Base-by-base conservation (phyloP, 2,888 invertebrate species). In the Plagodis dolabraria region DNA sequence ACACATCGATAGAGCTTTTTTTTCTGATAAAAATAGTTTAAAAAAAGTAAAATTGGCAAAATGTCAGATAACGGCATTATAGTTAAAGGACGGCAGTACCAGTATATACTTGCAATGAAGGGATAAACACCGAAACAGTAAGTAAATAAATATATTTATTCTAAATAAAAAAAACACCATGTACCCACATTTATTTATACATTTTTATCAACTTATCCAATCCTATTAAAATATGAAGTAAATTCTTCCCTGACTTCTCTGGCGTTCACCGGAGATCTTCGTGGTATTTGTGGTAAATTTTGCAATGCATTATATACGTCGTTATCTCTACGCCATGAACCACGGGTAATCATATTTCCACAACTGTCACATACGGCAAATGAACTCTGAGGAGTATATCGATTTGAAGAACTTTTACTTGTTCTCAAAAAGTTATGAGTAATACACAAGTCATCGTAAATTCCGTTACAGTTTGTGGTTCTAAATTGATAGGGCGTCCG, bases 371-470 rank as follows among this genome's bases (percentile, higher is more conserved):
- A 66, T 57, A 48, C 60, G 49, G 75, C 74, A 53, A 73, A 67
- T 53, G 69, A 56, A 47, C 75, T 64, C 33, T 56, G 70, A 64
- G 69, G 69, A 50, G 62, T 68, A 64, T 64, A 64, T 58, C 61
- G 22, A 33, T 36, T 33, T 48, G 65, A 22, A 10, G 65, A 65
- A 47, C 22, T 65, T 64, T 48, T 60, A 47, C 42, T 65, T 61
- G 35, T 58, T 53, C 64, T 55, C 2, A 68, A 40, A 61, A 61
- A 71, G 63, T 72, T 72, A 57, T 80, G 77, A n/a, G n/a, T n/a
- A n/a, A n/a, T n/a, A 75, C 60, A 70, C 79, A 76, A 38, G 76
- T 76, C 57, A 57, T 75, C 40, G 71, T 72, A 43, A 79, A 34
- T 60, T 67, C 6, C 44, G 73, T 10, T 11, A 71, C 75, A 67